Conservation (phyloP, 2,797 vertebrate species). For the Spheniscus humboldti region DNA sequence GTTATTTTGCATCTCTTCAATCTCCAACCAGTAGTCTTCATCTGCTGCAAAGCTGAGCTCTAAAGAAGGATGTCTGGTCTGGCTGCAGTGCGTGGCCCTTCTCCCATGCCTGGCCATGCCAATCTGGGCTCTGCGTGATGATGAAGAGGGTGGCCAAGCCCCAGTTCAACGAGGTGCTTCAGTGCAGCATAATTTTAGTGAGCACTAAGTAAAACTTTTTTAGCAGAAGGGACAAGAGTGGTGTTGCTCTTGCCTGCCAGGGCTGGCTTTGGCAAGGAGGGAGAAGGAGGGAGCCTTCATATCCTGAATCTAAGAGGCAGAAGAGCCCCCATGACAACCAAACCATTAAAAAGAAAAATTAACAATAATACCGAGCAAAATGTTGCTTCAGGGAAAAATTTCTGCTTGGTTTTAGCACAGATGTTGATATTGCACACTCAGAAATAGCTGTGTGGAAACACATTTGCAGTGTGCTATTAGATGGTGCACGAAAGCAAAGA, state of each 20-base stretch:
- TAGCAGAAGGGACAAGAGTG: not conserved
- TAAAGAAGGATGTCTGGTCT: not conserved
- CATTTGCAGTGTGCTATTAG: not conserved
- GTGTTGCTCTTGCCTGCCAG: rapidly evolving
- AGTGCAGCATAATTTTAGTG: not conserved
- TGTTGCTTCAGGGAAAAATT: constrained; percentile 27
- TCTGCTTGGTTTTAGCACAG: constrained; percentile 9
- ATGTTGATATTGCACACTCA: constrained; percentile 12
- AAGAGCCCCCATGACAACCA: not conserved
- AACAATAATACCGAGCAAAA: constrained; percentile 22
- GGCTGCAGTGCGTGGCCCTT: rapidly evolving
- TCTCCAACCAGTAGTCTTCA: not conserved
- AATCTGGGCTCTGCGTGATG: not conserved
- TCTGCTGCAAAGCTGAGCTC: not conserved
- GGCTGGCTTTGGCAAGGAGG: not conserved
- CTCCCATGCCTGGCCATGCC: not conserved
- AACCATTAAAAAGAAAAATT: not conserved
- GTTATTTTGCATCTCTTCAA: not conserved
- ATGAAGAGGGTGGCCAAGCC: not conserved
- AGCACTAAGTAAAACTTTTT: not conserved
- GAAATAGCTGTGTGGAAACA: not conserved
- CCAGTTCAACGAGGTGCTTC: not conserved
- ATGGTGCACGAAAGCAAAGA: not conserved
- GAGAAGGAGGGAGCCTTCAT: not conserved
- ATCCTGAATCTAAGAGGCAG: not conserved